These are phyloP conservation scores for Lagria hirta DNA, from an alignment of 2,888 invertebrate genomes.

Conservation along the genomic window DNA sequence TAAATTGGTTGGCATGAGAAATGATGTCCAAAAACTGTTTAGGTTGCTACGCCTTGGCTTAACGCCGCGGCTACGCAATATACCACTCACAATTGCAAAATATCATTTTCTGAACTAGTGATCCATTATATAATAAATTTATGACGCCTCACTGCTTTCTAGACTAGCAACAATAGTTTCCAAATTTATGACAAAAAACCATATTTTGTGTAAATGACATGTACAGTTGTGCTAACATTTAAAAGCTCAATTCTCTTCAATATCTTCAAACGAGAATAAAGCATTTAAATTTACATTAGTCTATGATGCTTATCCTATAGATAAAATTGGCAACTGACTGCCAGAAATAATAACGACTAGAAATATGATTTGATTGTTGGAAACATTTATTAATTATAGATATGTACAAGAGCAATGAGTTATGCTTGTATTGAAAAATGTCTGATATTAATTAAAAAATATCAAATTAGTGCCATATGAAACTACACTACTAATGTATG, in stretches of 20 bases:
- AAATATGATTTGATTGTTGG: slow-evolving; percentile 45
- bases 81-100: too few species aligned
- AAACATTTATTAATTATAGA: slow-evolving; percentile 37
- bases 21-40: too few species aligned
- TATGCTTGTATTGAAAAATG: too few species aligned
- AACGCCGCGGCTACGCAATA: too few species aligned
- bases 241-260: slow-evolving; percentile 27
- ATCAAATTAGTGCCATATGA: slow-evolving; percentile 47
- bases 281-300: slow-evolving; percentile 22
- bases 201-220: slow-evolving; percentile 13
- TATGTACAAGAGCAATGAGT: slow-evolving; percentile 36
- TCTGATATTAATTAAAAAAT: too few species aligned
- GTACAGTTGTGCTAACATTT: slow-evolving; percentile 37
- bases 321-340: slow-evolving; percentile 18
- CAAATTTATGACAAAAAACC: slow-evolving; percentile 9
- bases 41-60: too few species aligned
- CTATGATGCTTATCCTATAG: slow-evolving; percentile 13
- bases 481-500: too few species aligned
- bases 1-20: too few species aligned
- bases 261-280: slow-evolving; percentile 7
- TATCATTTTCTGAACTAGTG: too few species aligned
- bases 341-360: slow-evolving; percentile 41
- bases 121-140: too few species aligned
- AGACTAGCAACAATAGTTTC: too few species aligned
- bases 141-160: too few species aligned